These are phyloP conservation scores for Cephalopterus ornatus DNA, from an alignment of 2,113 vertebrate species.

Conservation along the genomic window DNA sequence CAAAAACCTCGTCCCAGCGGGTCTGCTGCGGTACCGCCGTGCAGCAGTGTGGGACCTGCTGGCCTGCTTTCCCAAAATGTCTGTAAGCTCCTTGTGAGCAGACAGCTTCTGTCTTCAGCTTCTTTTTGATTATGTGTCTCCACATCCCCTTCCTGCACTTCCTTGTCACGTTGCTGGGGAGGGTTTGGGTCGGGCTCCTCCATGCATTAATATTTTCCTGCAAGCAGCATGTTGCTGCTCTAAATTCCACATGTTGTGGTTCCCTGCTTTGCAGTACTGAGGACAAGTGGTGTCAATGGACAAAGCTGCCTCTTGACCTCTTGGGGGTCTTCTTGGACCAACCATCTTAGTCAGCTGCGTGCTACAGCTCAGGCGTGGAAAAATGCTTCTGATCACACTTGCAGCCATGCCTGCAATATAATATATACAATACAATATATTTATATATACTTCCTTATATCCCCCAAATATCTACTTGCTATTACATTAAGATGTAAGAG, in stretches of 20 bases:
- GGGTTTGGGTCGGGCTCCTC: neutral
- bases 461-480: neutral
- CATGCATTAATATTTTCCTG: accelerated
- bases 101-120: neutral
- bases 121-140: neutral
- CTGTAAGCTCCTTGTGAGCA: neutral
- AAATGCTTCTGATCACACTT: neutral
- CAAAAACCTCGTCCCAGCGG: neutral
- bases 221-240: neutral
- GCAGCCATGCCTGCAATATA: neutral
- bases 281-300: accelerated
- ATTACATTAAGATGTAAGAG: neutral
- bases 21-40: accelerated
- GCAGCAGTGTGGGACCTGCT: neutral
- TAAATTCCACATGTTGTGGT: accelerated
- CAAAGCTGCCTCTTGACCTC: neutral
- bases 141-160: neutral
- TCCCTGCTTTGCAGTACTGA: neutral
- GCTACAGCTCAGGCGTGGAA: neutral
- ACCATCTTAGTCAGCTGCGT: neutral
- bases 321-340: neutral
- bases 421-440: neutral
- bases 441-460: neutral
- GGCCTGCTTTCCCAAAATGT: neutral
- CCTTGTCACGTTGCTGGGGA: neutral